These are phyloP conservation scores for Myotis vivesi DNA, from an alignment of 2,797 vertebrate species.

Conservation along the genomic window DNA sequence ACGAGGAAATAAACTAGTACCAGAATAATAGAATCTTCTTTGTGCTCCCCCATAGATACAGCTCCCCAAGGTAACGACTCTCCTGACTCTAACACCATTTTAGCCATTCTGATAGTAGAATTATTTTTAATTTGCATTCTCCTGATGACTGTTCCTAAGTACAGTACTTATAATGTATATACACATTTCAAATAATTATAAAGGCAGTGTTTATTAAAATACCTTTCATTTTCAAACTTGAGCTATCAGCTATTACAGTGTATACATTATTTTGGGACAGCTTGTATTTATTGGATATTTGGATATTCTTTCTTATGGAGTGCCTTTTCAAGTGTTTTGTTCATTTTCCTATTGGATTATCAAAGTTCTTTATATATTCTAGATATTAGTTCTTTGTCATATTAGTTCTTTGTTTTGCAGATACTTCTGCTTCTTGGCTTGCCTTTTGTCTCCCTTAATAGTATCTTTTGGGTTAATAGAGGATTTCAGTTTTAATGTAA, in stretches of 20 bases:
- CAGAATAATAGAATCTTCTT: background rate
- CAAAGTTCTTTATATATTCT: background rate
- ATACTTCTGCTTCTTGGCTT: background rate
- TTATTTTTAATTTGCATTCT: constrained; percentile 11
- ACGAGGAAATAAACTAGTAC: background rate
- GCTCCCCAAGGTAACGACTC: background rate
- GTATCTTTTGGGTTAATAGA: background rate
- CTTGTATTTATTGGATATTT: background rate
- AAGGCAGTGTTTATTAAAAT: too few relatives aligned
- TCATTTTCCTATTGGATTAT: background rate
- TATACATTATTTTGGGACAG: too few relatives aligned
- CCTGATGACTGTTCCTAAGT: background rate
- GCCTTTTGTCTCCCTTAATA: background rate
- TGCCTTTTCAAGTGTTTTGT: background rate
- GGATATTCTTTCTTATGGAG: background rate
- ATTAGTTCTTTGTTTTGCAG: background rate
- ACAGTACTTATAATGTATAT: too few relatives aligned
- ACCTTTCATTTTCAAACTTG: too few relatives aligned
- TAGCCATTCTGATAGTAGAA: background rate
- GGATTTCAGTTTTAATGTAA: background rate
- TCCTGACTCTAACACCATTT: background rate
- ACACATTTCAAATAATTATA: too few relatives aligned
- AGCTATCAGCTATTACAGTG: too few relatives aligned
- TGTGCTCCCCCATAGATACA: background rate
- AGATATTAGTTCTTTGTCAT: background rate